Base-by-base conservation (phyloP, 2,797 vertebrate genomes). In the Galago senegalensis region DNA sequence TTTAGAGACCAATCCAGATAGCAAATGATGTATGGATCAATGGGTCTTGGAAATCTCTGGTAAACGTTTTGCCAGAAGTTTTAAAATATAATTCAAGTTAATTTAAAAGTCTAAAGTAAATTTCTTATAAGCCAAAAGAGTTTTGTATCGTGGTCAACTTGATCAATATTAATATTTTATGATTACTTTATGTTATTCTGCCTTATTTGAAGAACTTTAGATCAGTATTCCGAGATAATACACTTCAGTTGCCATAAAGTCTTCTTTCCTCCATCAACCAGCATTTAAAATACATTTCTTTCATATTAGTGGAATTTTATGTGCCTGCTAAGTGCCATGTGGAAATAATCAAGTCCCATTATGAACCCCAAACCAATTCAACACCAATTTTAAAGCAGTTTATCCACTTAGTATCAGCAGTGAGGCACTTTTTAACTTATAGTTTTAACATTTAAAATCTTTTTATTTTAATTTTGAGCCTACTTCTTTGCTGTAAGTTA, bases 261-360 rank as follows among this genome's bases (percentile, higher is more conserved):
- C 91, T 94, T 95, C 49, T 87, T 93, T 60, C 65, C 58, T 67
- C 60, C 70, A 73, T 85, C 77, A 84, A 53, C 61, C 63, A 79
- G 88, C 34, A 93, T 37, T 97, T 92, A 93, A 92, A 95, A 82
- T 63, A 73, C 58, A 88, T 80, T 97, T 87, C 63, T 93, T 96
- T 92, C 46, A 7, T 88, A 79, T 92, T 93, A 92, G 56, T 86
- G 77, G 49, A 67, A 82, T 88, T 97, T 97, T 92, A 88, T 95
- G 49, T 86, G 34, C n/a, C 82, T 96, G 46, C 77, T 95, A 88
- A 94, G 67, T 75, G 73, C 81, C 82, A 69, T 27, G 34, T 70
- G 49, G 84, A 95, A 92, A 67, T 82, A 88, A 91, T 94, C 86
- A 87, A 93, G 73, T 60, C 56, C 72, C 92, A 85, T 93, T 96